Base-by-base conservation (phyloP, 1,140 invertebrate species). In the Eriocheir sinensis region DNA sequence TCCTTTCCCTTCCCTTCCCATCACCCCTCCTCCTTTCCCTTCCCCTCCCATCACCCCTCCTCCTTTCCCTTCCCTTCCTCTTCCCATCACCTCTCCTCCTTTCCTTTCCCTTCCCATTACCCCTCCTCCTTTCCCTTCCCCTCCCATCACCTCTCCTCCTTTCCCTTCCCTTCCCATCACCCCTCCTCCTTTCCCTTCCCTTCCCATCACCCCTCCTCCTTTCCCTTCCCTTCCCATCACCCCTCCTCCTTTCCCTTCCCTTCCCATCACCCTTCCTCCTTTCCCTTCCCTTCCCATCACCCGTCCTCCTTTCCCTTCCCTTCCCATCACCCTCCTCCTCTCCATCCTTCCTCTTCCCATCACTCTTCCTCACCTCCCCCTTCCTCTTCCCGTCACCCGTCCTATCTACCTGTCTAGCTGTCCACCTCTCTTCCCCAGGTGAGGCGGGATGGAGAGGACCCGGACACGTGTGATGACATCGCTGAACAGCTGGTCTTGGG, bases 401-500 rank as follows among this genome's bases (percentile, higher is more conserved):
- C 83, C 83, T 8, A n/a, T 83, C 81, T 8, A 30, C 32, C 34
- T 83, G 32, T 32, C 81, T 32, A 83, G 17, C 81, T 15, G n/a
- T 38, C 80, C 36, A 15, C 80, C 85, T 86, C 83, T 34, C 40
- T 27, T 41, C 88, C 3, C 88, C 88, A 48, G 40, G 30, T 89
- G 12, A 40, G 17, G 2, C 38, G 44, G 21, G 72, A 72, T 32
- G 53, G 53, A 0, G n/a, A 44, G 34, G 89, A 72, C 27, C 53
- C 36, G 4, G 38, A 80, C 9, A 2, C 1, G 0, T 91, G 72
- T 91, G 96, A 96, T 89, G 96, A 97, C 93, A 97, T 97, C 93
- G 96, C 96, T 9, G 96, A 96, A 92, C 96, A 97, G 91, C 95
- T 97, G 4, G 93, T 97, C 53, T 91, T 96, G 0, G 95, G 96